A percentile compares a stretch with the other conserved stretches of the same genome.
Conservation (phyloP, 30 jellyfish, hydroid and myxozoan genomes). For the Hydra vulgaris region DNA sequence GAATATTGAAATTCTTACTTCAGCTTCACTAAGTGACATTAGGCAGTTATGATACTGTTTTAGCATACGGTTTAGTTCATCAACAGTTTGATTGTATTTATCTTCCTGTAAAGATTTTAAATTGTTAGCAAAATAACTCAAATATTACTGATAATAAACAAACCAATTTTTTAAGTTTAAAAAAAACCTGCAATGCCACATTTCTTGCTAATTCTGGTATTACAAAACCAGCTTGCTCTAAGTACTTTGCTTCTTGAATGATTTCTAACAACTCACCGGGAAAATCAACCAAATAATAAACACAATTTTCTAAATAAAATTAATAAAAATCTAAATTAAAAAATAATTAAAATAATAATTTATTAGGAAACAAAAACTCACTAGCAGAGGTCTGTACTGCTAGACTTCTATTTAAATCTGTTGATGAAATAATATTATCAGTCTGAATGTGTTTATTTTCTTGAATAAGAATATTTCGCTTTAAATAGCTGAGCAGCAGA, state of each 20-base stretch:
- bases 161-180: too few species aligned
- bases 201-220: slow-evolving; percentile 95
- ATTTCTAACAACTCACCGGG: slow-evolving; percentile 77
- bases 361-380: not conserved
- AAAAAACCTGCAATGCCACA: slow-evolving; percentile 98
- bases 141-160: too few species aligned
- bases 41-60: slow-evolving; percentile 50
- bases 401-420: not conserved
- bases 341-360: not conserved
- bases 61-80: slow-evolving; percentile 72
- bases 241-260: slow-evolving; percentile 72
- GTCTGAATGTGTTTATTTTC: not conserved
- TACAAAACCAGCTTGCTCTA: slow-evolving; percentile 91
- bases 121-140: too few species aligned
- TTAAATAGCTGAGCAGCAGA: slow-evolving; percentile 54
- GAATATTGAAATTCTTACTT: slow-evolving; percentile 31
- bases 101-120: slow-evolving; percentile 69
- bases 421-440: not conserved
- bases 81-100: slow-evolving; percentile 67
- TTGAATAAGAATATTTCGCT: slow-evolving; percentile 34
- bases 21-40: slow-evolving; percentile 61
- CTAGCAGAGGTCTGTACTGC: not conserved
- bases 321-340: not conserved
- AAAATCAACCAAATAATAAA: slow-evolving; percentile 63
- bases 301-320: slow-evolving; percentile 9